Conservation (phyloP, 1,140 invertebrate species). For the Drosophila gunungcola region DNA sequence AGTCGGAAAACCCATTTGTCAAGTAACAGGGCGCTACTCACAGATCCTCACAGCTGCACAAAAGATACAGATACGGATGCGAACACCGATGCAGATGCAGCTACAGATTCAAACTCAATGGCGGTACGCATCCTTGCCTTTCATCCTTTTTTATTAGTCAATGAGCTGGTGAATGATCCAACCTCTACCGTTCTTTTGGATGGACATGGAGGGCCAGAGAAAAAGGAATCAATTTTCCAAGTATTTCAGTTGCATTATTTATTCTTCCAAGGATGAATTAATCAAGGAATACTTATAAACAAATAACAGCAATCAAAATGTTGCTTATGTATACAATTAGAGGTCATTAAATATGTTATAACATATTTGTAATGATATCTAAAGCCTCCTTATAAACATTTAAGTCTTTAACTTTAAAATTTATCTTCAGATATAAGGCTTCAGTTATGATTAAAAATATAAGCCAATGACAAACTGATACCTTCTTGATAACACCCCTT, state of each 20-base stretch:
- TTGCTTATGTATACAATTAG: no score
- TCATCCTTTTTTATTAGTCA: conserved; percentile 65
- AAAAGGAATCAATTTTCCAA: conserved; percentile 45
- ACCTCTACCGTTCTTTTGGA: conserved; percentile 52
- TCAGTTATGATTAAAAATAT: no score
- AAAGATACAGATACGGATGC: not conserved
- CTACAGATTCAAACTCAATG: conserved; percentile 19
- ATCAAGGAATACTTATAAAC: no score
- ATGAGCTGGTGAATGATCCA: conserved; percentile 61
- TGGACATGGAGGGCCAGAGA: conserved; percentile 16
- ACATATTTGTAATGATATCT: no score
- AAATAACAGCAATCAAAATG: no score
- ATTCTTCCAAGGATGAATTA: no score
- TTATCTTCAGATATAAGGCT: no score
- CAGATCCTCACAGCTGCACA: conserved; percentile 52
- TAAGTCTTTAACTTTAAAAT: no score
- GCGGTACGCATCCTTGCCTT: conserved; percentile 13
- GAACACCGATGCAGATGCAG: not conserved
- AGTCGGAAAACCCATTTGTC: conserved; percentile 69
- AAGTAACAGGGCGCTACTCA: conserved; percentile 61
- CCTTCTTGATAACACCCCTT: not conserved
- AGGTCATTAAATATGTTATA: no score
- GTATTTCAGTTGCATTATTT: no score
- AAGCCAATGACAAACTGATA: not conserved
- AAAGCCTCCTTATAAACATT: no score